A percentile compares a stretch with the other conserved stretches of the same genome.
Evolutionary conservation across 2,797 vertebrate species (phyloP).

Genomic region (Chloroceryle inda): DNA sequence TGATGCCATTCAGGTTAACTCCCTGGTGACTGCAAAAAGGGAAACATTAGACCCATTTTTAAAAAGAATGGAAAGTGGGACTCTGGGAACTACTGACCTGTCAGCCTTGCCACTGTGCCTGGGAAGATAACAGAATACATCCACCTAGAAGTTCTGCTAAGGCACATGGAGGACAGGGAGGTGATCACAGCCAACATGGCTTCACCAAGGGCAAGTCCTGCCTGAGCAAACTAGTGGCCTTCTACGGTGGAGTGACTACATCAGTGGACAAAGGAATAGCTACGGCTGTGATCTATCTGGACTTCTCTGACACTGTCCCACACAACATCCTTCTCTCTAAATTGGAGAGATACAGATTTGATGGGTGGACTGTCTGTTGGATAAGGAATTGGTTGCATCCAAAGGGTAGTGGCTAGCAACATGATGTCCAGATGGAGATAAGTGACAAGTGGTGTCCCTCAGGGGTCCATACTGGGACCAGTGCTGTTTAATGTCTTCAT

Average conservation of each 20-base stretch:
- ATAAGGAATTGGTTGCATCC: not conserved
- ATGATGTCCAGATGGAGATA: not conserved
- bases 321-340: not conserved
- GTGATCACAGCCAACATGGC: not conserved
- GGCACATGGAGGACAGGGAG: not conserved
- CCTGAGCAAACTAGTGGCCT: not conserved
- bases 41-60: not conserved
- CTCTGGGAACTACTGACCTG: not conserved
- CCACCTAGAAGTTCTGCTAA: not conserved
- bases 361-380: not conserved
- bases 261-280: not conserved
- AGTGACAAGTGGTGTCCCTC: not conserved
- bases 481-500: not conserved
- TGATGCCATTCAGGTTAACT: not conserved
- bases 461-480: not conserved
- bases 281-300: not conserved
- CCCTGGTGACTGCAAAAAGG: not conserved
- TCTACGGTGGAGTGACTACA: not conserved
- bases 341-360: not conserved
- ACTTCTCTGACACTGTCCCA: not conserved
- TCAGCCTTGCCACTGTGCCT: not conserved
- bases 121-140: not conserved
- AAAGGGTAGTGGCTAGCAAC: not conserved
- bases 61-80: not conserved
- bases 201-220: not conserved